A percentile compares a stretch with the other conserved stretches of the same genome.
phyloP scores from a whole-genome alignment of 1,140 invertebrate genomes.

The Stegodyphus dumicola region DNA sequence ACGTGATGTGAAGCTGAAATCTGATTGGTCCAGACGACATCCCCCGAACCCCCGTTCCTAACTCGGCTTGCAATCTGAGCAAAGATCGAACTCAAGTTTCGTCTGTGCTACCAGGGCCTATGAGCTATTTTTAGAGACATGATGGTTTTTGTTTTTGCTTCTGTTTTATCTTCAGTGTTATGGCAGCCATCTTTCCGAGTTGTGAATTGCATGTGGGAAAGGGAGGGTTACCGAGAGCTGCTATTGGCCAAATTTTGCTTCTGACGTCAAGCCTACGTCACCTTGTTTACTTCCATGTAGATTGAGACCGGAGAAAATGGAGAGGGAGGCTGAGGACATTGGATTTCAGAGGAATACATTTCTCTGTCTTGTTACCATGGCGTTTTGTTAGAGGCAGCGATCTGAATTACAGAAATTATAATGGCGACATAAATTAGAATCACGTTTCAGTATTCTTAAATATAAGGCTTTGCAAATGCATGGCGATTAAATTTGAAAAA shows the following conservation, averaged over 20 bases:
- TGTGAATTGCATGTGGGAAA: background rate
- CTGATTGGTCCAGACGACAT: background rate
- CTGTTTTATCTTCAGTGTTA: background rate
- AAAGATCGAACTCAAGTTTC: constrained; percentile 2
- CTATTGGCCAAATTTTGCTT: background rate
- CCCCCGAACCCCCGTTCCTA: no score
- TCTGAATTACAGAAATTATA: no score
- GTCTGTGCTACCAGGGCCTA: background rate
- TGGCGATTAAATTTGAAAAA: no score
- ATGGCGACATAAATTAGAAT: no score
- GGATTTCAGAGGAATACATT: background rate
- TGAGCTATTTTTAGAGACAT: background rate
- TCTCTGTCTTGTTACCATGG: constrained; percentile 2
- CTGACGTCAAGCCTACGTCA: background rate
- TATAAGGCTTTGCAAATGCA: no score
- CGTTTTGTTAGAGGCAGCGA: background rate
- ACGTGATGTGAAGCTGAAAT: background rate
- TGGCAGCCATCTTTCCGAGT: background rate
- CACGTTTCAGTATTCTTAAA: no score
- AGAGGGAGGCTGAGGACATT: background rate
- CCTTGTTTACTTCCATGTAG: constrained; percentile 2
- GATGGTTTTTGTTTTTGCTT: background rate
- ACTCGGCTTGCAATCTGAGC: background rate
- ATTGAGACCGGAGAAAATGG: background rate
- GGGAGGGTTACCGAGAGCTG: background rate